Evolutionary conservation across 2,888 invertebrate species (phyloP), one percentile per base, ranked within the genome.

Genomic region (Opisthograptis luteolata): DNA sequence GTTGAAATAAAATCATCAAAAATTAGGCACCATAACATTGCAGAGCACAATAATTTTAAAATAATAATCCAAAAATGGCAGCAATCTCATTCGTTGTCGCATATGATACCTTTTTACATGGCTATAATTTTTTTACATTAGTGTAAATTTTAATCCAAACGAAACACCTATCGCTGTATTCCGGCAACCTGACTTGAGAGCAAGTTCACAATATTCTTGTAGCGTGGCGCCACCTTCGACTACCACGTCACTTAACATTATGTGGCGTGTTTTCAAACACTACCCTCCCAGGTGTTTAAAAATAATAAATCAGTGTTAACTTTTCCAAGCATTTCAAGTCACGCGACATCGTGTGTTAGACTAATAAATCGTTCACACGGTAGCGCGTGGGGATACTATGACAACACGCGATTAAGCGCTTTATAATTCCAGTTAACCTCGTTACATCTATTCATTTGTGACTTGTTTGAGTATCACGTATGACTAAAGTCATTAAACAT

Each of bases 11-110:
- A 28, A 24, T 24, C 20, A 31, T 12, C 10, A 55, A 74, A n/a
- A 79, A 72, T 76, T 79, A 77, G 80, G 79, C 79, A 79, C 78
- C 79, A 68, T n/a, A n/a, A n/a, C 60, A 47, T 56, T 68, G 67
- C 67, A 68, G 76, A 65, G 57, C 60, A 58, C 60, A 61, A 51
- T 28, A 13, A 25, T 57, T 57, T 24, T 59, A 62, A 70, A 64
- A n/a, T n/a, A 69, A 32, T 52, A 52, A 61, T 64, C 47, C 60
- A 67, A 70, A 68, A 74, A 77, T 76, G 79, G 76, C 76, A 63
- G 66, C 73, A 56, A 49, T 55, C 58, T 55, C 49, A 52, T 77
- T 79, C 79, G 79, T 81, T 81, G 79, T 79, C 68, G 59, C 53
- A 49, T 64, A 66, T 9, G 2, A 14, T 9, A 34, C 62, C 53